Evolutionary conservation across 2,888 invertebrate genomes (phyloP), one percentile per base, ranked within the genome.

Genomic region (Drosophila dives): DNA sequence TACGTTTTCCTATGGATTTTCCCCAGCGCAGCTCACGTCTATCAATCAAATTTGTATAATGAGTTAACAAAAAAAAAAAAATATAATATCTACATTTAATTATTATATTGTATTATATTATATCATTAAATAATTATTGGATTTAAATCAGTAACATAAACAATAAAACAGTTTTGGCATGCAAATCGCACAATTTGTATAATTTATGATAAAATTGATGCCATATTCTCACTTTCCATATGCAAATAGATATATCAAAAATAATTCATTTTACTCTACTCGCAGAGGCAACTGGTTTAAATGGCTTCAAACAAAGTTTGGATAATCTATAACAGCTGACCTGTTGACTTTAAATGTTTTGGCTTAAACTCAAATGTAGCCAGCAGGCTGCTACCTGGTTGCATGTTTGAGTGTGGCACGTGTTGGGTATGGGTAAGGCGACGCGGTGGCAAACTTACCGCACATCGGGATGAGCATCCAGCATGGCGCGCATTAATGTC

Each of bases 381-480:
- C 32, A 53, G 29, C 23, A 4, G 7, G 23, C 23, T 23, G 23
- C 23, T 2, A 2, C 29, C 23, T 26, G 65, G 65, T 33, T 65
- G 51, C 65, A 32, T 17, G 40, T 20, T 33, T 38, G 49, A 26
- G 62, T 23, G 17, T 7, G 40, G n/a, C 23, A 40, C 8, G 15
- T 48, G 26, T 34, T 29, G 23, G 29, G 29, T 29, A 6, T 11
- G 40, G 20, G n/a, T 12, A 12, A 33, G 15, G 51, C 26, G n/a
- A 23, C 54, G 20, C 38, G 62, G 55, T 54, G 64, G 49, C 53
- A 64, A 66, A 89, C 93, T 92, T 91, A 96, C 96, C 98, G 96
- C 91, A 99, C 97, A 91, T 97, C 97, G 20, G 98, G 98, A 95
- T 99, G 99, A 76, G 99, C 99, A 94, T 99, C 99, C 89, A 99